Conservation (phyloP, 2,888 invertebrate species). For the Aethes cnicana region DNA sequence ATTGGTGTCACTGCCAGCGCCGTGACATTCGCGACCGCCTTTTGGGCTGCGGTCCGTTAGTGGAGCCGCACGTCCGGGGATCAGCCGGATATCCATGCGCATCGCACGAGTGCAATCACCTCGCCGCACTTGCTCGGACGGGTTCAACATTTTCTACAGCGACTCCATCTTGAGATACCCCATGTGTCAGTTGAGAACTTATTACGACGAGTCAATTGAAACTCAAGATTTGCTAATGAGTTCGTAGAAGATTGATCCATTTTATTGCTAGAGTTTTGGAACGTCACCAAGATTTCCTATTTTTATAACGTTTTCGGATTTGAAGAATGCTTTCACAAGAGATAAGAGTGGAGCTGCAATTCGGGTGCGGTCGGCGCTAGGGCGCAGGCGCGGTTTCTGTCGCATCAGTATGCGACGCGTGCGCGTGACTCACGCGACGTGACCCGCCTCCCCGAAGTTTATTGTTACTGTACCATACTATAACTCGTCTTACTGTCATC, state of each 20-base stretch:
- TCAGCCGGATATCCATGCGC: conserved; percentile 66
- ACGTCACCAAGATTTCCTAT: no score
- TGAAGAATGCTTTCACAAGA: neutral
- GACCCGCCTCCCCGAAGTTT: conserved; percentile 57
- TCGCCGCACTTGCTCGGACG: no score
- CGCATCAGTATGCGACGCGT: conserved; percentile 67
- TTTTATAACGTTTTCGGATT: no score
- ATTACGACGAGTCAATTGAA: no score
- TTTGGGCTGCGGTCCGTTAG: conserved; percentile 66
- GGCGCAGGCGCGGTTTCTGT: conserved; percentile 40
- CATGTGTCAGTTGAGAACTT: no score
- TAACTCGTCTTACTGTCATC: conserved; percentile 17
- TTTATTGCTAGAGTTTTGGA: no score
- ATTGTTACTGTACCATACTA: conserved; percentile 38
- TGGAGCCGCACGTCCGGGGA: conserved; percentile 58
- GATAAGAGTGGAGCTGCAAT: conserved; percentile 1
- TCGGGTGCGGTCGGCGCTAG: conserved; percentile 34
- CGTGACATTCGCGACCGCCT: conserved; percentile 35
- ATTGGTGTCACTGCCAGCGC: conserved; percentile 29
- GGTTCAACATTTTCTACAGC: no score
- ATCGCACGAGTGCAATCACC: conserved; percentile 48
- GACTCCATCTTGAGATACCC: no score
- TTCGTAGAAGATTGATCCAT: no score
- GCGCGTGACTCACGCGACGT: conserved; percentile 59
- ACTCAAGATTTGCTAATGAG: no score